Evolutionary conservation across 2,888 invertebrate genomes (phyloP), one percentile per base, ranked within the genome.

Genomic region (Xylota segnis): DNA sequence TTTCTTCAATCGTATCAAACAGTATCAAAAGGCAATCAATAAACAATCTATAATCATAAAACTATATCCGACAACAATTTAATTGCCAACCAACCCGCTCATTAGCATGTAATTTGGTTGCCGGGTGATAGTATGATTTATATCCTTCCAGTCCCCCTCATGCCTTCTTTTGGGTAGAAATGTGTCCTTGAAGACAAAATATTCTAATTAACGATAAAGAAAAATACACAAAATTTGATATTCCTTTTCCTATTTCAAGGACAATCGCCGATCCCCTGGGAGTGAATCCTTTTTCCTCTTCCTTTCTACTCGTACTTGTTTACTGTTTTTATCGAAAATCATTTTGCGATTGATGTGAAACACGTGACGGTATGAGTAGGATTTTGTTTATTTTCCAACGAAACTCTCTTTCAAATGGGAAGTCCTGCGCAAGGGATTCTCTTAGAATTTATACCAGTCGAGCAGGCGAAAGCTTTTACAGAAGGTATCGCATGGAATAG

Each of bases 341-440:
- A 61, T 50, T 52, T 52, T n/a, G 56, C 32, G 34, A 52, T 75
- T 65, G 54, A 45, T 12, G 6, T 2, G 29, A 37, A 79, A n/a
- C 83, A 84, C 83, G 83, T 84, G 83, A 75, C 58, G 78, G 56
- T 43, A 58, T 75, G 63, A 79, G 75, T 47, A 65, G 59, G 7
- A 65, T 14, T 45, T 70, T 70, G 58, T 82, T 78, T 72, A 47
- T 75, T 47, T 16, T 14, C 37, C 4, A 23, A 32, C 16, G 12
- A 14, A 10, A 56, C 32, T 54, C 45, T 47, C 61, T 74, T 47
- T 18, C 12, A 10, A 18, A 27, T 3, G 7, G 1, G 16, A 47
- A 37, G 16, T 45, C 76, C 5, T 74, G 84, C 84, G 79, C 84
- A 70, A 4, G 34, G 9, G n/a, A 18, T 18, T 27, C 66, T 54